Evolutionary conservation across 2,113 vertebrate species (phyloP), one percentile per base, ranked within the genome.

Genomic region (Carollia perspicillata): DNA sequence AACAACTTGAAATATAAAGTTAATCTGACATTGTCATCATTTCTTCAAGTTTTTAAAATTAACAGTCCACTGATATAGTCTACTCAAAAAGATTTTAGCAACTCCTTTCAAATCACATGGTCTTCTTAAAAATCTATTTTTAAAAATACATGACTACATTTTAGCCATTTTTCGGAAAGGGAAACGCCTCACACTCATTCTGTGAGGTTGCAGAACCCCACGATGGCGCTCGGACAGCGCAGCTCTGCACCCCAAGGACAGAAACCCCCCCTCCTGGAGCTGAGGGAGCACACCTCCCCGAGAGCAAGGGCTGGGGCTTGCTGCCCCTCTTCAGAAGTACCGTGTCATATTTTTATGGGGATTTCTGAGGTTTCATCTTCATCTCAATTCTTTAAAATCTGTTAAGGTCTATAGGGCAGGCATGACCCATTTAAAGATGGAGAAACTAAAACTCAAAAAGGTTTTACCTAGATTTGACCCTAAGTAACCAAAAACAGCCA

Each of bases 1-100:
- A 96, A 87, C 84, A 93, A 87, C 69, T 44, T 92, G 35, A 94
- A 96, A 78, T 95, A 85, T 60, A 92, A 89, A 93, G n/a, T 80
- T 89, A 40, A 83, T 40, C 81, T 91, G 69, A 12, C 69, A 90
- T 40, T 80, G 33, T 86, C 37, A 60, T 53, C 75, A 77, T 85
- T 85, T 93, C 84, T 84, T 94, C 37, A 44, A 92, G 86, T 83
- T 42, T 87, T 80, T 79, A 44, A 95, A 86, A 84, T 91, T 49
- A 68, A 80, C 28, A 71, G 5, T 68, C 83, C 30, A 88, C 0
- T 93, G 68, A 80, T 53, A 95, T 33, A 65, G 3, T 81, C 60
- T 90, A 66, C 58, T 91, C n/a, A 84, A 84, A 92, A 94, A 75
- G 58, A 3, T 35, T 72, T 93, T 90, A 53, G 16, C 78, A 94